A percentile compares a stretch with the other conserved stretches of the same genome.
These are phyloP conservation scores for Coilia nasus DNA, from an alignment of 2,797 vertebrate species.

Conservation along the genomic window DNA sequence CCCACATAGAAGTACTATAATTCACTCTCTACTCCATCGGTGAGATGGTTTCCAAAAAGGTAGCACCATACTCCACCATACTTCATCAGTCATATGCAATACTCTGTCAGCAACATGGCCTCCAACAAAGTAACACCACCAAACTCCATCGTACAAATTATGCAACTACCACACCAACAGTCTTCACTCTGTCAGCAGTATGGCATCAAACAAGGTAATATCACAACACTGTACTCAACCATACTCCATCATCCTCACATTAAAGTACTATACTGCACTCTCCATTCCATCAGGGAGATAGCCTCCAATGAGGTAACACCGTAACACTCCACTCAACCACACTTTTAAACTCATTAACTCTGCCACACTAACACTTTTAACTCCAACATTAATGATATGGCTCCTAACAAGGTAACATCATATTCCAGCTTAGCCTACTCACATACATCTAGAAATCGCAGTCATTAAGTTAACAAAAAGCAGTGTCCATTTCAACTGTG, in stretches of 20 bases:
- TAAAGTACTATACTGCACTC: not conserved
- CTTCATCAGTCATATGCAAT: not conserved
- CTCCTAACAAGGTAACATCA: too few species aligned
- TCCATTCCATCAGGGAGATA: too few species aligned
- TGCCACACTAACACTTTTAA: not conserved
- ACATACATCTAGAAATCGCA: too few species aligned
- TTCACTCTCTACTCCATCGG: not conserved
- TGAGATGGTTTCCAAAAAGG: not conserved
- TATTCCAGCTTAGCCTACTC: too few species aligned
- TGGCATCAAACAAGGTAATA: too few species aligned
- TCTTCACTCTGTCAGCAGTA: too few species aligned
- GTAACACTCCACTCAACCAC: not conserved
- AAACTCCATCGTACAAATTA: not conserved
- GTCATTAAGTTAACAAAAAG: not conserved
- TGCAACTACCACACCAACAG: not conserved
- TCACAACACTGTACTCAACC: too few species aligned
- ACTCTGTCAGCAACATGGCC: not conserved
- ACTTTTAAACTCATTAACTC: too few species aligned
- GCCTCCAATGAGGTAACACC: not conserved
- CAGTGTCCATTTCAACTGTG: too few species aligned
- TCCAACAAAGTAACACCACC: not conserved
- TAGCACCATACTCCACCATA: not conserved
- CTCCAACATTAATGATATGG: too few species aligned
- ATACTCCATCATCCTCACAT: conserved; percentile 9
- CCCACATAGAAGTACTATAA: not conserved